Conservation (phyloP, 2,113 vertebrate genomes). For the Cranoglanis bouderius region DNA sequence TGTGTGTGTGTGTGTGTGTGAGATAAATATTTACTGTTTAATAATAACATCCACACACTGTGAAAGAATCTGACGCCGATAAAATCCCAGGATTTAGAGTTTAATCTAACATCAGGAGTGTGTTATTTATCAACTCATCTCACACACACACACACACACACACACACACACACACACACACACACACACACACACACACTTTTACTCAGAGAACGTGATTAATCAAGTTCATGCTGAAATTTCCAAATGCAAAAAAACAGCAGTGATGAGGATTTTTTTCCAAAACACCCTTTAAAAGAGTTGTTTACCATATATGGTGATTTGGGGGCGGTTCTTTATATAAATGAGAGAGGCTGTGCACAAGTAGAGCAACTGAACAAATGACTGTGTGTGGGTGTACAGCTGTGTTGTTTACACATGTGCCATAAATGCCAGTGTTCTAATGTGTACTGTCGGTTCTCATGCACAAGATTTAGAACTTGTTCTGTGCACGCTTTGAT, state of each 20-base stretch:
- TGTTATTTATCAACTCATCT: background rate
- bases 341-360: background rate
- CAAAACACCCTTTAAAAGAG: background rate
- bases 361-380: background rate
- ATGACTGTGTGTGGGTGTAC: background rate
- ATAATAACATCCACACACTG: background rate
- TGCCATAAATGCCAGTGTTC: background rate
- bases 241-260: background rate
- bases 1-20: no score
- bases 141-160: background rate
- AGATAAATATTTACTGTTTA: conserved; percentile 4
- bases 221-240: background rate
- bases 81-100: background rate
- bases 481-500: no score
- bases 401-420: background rate
- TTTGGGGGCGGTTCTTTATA: background rate
- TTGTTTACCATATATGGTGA: background rate
- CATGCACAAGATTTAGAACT: no score
- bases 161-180: conserved; percentile 13
- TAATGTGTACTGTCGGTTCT: no score
- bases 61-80: background rate
- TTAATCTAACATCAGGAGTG: background rate
- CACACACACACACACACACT: background rate
- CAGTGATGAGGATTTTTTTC: background rate
- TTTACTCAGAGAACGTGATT: background rate